These are phyloP conservation scores for Orthonychiurus folsomi DNA, from an alignment of 2,888 invertebrate genomes.

Conservation along the genomic window DNA sequence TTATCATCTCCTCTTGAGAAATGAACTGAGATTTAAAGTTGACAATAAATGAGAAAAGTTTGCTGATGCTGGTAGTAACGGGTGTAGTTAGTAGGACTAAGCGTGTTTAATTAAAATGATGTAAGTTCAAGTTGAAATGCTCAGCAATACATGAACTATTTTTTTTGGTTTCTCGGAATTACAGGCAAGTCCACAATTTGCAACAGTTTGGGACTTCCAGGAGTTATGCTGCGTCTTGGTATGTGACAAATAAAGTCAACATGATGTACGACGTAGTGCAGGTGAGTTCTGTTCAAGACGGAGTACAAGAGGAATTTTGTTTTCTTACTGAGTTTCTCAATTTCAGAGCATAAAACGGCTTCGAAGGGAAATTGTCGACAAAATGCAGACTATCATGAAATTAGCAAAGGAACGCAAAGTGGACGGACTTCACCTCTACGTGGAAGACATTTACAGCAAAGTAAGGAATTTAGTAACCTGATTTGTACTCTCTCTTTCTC, in stretches of 20 bases:
- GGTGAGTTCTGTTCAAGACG: slow-evolving; percentile 11
- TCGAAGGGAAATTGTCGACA: slow-evolving; percentile 64
- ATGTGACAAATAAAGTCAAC: slow-evolving; percentile 58
- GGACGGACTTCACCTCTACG: slow-evolving; percentile 63
- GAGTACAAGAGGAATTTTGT: slow-evolving; percentile 10
- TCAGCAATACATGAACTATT: too few relatives aligned
- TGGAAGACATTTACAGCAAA: slow-evolving; percentile 67
- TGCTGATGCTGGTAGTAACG: too few relatives aligned
- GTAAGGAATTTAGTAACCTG: slow-evolving; percentile 37
- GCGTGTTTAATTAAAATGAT: too few relatives aligned
- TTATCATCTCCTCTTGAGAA: too few relatives aligned
- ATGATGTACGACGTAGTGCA: slow-evolving; percentile 69
- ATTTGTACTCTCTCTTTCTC: neutral
- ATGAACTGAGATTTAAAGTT: too few relatives aligned
- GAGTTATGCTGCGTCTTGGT: slow-evolving; percentile 45
- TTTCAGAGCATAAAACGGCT: slow-evolving; percentile 61
- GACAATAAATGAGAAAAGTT: too few relatives aligned
- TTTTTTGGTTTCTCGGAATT: too few relatives aligned
- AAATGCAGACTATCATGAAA: slow-evolving; percentile 64
- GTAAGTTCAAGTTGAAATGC: too few relatives aligned
- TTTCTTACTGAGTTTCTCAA: too few relatives aligned
- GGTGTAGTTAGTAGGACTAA: too few relatives aligned
- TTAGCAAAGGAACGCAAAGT: slow-evolving; percentile 65
- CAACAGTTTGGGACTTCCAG: slow-evolving; percentile 65
- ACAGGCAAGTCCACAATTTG: slow-evolving; percentile 66